Percentiles rank a stretch among this genome's conserved stretches.
Evolutionary conservation across 2,888 invertebrate genomes (phyloP).

Genomic region (Tupiocoris notatus): DNA sequence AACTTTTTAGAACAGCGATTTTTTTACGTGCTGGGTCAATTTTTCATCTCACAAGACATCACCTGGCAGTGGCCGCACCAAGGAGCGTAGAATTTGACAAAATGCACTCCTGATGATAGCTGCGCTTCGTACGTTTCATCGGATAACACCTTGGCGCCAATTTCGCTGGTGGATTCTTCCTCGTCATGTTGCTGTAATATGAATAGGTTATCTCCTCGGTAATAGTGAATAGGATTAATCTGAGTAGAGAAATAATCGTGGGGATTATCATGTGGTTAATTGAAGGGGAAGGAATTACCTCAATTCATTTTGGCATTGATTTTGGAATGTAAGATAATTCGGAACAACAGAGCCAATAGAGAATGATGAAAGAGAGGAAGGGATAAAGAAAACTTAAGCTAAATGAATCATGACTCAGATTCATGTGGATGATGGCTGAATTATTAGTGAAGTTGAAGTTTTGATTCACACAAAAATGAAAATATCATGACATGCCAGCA

Average conservation of each 20-base stretch:
- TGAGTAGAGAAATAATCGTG: no score
- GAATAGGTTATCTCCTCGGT: no score
- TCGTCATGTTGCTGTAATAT: conserved; percentile 53
- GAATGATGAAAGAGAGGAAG: not conserved
- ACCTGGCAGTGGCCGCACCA: conserved; percentile 94
- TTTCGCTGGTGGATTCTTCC: conserved; percentile 55
- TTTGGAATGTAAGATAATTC: no score
- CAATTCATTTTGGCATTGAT: no score
- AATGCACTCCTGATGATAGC: conserved; percentile 72
- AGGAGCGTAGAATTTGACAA: conserved; percentile 94
- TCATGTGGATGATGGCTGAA: no score
- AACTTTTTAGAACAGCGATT: no score
- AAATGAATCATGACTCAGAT: not conserved
- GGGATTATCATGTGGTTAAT: no score
- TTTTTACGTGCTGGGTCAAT: no score
- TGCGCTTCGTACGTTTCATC: conserved; percentile 74
- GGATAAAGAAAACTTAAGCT: not conserved
- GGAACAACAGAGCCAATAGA: no score
- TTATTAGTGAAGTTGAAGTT: not conserved
- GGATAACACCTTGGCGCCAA: conserved; percentile 67
- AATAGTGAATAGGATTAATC: no score
- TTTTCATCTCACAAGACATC: conserved; percentile 85
- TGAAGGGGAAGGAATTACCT: no score
- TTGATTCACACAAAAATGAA: not conserved
- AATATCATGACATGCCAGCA: not conserved